These are phyloP conservation scores for Seriola aureovittata DNA, from an alignment of 2,113 vertebrate genomes.

Conservation along the genomic window DNA sequence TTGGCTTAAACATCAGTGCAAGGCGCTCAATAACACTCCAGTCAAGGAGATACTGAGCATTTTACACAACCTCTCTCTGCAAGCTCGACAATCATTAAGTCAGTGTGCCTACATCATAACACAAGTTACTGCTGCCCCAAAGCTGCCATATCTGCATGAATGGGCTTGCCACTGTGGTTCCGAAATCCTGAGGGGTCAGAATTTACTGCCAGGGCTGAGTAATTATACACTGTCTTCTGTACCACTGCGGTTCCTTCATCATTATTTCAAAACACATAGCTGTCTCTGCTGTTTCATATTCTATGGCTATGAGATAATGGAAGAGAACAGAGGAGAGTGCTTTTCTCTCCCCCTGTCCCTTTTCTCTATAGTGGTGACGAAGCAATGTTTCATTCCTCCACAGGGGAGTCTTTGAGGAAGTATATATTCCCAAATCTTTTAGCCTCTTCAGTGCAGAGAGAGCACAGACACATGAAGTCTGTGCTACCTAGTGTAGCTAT, in stretches of 20 bases:
- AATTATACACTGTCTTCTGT: conserved; percentile 73
- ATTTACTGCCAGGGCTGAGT: conserved; percentile 65
- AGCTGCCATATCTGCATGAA: conserved; percentile 64
- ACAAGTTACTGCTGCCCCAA: conserved; percentile 59
- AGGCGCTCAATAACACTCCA: conserved; percentile 48
- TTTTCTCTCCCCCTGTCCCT: neutral
- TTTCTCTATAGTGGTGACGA: conserved; percentile 41
- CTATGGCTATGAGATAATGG: conserved; percentile 58
- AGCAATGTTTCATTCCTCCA: conserved; percentile 57
- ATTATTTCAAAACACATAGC: conserved; percentile 72
- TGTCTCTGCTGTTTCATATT: conserved; percentile 66
- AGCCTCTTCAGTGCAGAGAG: conserved; percentile 1
- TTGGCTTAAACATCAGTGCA: conserved; percentile 62
- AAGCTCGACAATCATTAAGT: conserved; percentile 66
- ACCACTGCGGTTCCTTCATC: conserved; percentile 63
- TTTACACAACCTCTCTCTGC: conserved; percentile 43
- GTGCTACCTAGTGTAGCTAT: neutral
- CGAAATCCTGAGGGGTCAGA: conserved; percentile 70
- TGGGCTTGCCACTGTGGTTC: conserved; percentile 50
- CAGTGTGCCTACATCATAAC: conserved; percentile 52
- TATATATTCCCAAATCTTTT: conserved; percentile 40
- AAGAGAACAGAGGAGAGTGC: conserved; percentile 18
- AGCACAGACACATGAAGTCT: conserved; percentile 7
- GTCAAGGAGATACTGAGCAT: conserved; percentile 46
- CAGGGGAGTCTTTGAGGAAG: conserved; percentile 52